Conservation (phyloP, 2,888 invertebrate genomes). For the Cordilura impudica region DNA sequence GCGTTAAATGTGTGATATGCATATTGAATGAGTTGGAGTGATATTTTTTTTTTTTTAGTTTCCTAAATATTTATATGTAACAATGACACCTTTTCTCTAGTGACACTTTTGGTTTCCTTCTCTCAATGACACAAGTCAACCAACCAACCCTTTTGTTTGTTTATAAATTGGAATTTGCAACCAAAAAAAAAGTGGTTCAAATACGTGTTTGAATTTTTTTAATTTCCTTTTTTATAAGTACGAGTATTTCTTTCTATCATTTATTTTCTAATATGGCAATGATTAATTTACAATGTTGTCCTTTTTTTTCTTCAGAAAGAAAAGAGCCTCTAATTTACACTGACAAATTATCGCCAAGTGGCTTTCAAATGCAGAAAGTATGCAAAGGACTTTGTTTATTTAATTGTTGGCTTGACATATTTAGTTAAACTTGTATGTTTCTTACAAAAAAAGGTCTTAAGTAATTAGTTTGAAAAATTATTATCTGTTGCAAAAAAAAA, state of each 20-base stretch:
- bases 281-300: slow-evolving; percentile 57
- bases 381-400: slow-evolving; percentile 35
- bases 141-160: slow-evolving; percentile 40
- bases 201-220: slow-evolving; percentile 59
- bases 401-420: slow-evolving; percentile 54
- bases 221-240: slow-evolving; percentile 36
- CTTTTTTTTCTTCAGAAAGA: not conserved
- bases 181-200: slow-evolving; percentile 42
- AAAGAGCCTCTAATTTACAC: slow-evolving; percentile 40
- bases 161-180: slow-evolving; percentile 1
- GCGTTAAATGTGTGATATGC: slow-evolving; percentile 56
- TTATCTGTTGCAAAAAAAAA: not conserved
- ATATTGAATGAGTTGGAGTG: slow-evolving; percentile 60
- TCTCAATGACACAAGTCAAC: not conserved
- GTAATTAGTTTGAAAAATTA: slow-evolving; percentile 43
- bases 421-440: slow-evolving; percentile 15
- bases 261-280: slow-evolving; percentile 55
- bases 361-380: slow-evolving; percentile 25
- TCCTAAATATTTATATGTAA: slow-evolving; percentile 6
- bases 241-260: not conserved
- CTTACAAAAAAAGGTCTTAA: slow-evolving; percentile 18
- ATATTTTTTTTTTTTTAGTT: not conserved
- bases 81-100: slow-evolving; percentile 54
- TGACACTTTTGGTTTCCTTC: slow-evolving; percentile 41
- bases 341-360: slow-evolving; percentile 54